A percentile compares a stretch with the other conserved stretches of the same genome.
phyloP scores from a whole-genome alignment of 2,113 vertebrate species.

The Petrocephalus microphthalmus region DNA sequence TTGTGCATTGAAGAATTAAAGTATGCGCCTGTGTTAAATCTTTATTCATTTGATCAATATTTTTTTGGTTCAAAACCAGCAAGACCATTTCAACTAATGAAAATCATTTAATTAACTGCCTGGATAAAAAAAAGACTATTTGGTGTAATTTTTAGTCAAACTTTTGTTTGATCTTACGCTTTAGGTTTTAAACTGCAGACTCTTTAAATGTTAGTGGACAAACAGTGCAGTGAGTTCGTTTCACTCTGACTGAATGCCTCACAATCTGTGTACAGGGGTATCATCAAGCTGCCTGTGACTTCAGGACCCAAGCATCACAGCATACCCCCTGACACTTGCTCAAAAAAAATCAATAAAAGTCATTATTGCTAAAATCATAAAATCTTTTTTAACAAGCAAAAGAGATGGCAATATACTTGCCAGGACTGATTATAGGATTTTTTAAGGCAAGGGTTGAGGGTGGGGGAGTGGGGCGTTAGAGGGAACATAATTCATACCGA shows the following conservation, averaged over 20 bases:
- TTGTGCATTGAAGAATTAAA: neutral
- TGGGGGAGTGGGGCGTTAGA: neutral
- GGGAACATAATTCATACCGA: neutral
- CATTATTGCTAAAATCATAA: neutral
- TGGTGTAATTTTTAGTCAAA: neutral
- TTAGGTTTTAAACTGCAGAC: neutral
- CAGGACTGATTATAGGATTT: neutral
- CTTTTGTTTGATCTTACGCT: neutral
- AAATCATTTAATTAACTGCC: neutral
- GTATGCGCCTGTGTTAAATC: neutral
- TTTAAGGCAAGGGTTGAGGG: neutral
- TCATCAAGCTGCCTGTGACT: neutral
- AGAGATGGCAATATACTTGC: neutral
- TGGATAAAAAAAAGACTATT: neutral
- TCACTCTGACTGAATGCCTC: neutral
- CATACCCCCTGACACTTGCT: neutral
- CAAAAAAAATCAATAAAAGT: neutral
- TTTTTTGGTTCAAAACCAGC: constrained; percentile 2
- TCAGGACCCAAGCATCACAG: neutral
- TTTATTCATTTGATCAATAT: neutral
- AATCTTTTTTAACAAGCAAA: neutral
- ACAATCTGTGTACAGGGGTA: neutral
- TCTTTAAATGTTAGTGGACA: neutral
- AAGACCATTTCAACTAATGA: neutral
- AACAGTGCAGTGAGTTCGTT: neutral